Conservation (phyloP, 2,797 vertebrate genomes). For the Cuniculus paca region DNA sequence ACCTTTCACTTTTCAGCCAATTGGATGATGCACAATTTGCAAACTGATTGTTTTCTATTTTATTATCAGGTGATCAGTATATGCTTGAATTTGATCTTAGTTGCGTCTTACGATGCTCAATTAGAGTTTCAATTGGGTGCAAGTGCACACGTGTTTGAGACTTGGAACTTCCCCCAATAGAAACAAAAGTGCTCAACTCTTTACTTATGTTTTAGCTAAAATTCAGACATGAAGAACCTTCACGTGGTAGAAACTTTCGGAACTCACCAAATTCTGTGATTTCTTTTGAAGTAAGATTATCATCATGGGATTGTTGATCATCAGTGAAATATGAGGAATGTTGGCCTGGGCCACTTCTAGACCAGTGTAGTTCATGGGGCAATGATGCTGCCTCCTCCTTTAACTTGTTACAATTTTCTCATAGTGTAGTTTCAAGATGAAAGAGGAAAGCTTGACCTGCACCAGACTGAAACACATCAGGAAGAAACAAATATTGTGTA, state of each 20-base stretch:
- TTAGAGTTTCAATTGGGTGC: background rate
- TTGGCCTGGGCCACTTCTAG: background rate
- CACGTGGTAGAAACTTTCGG: background rate
- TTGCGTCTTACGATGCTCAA: background rate
- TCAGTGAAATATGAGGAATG: background rate
- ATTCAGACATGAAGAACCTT: background rate
- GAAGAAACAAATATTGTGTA: background rate
- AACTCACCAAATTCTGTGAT: background rate
- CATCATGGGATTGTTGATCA: rapidly evolving
- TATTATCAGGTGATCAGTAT: background rate
- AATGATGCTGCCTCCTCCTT: rapidly evolving
- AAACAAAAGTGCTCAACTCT: background rate
- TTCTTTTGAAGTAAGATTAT: background rate
- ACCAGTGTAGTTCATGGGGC: rapidly evolving
- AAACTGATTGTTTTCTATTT: background rate
- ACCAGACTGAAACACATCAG: background rate
- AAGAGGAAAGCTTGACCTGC: background rate
- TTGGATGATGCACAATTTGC: background rate
- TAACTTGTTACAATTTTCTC: background rate
- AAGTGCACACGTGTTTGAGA: background rate
- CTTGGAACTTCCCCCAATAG: background rate
- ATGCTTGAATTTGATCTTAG: background rate
- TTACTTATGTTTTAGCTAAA: background rate
- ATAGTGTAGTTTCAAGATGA: background rate
- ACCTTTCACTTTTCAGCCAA: background rate